phyloP scores from a whole-genome alignment of 2,113 vertebrate genomes.

The Daphoenositta chrysoptera region DNA sequence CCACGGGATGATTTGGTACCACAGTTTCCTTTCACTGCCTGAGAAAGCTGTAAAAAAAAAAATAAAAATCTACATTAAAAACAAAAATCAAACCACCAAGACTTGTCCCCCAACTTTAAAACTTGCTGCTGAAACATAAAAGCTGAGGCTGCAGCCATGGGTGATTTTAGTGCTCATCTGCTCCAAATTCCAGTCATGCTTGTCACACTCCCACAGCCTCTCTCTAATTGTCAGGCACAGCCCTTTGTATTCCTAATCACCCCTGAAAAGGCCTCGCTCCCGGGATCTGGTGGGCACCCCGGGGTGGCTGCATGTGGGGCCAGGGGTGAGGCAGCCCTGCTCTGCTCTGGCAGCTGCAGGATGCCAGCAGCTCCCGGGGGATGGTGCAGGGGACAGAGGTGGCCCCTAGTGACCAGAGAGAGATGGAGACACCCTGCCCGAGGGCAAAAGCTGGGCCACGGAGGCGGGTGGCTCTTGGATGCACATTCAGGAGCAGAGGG shows the following conservation, averaged over 20 bases:
- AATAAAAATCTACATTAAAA: background rate
- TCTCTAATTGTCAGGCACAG: slow-evolving; percentile 2
- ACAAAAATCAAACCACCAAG: background rate
- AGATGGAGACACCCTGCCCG: background rate
- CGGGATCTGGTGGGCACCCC: background rate
- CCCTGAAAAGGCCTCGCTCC: background rate
- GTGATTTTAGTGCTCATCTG: background rate
- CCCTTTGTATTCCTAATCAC: slow-evolving; percentile 31
- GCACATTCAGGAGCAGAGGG: background rate
- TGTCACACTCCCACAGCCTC: background rate
- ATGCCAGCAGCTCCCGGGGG: background rate
- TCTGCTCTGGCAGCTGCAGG: background rate
- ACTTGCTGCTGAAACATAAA: background rate
- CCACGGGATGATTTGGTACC: rapidly evolving
- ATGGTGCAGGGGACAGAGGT: background rate
- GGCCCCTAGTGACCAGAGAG: background rate
- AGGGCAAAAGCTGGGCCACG: background rate
- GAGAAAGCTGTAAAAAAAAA: background rate
- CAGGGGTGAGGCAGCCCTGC: background rate
- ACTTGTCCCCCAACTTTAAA: background rate
- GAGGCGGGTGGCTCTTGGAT: background rate
- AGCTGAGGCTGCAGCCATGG: background rate
- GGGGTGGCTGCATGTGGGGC: background rate
- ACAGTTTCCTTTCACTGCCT: background rate
- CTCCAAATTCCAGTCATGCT: slow-evolving; percentile 51